Evolutionary conservation across 2,888 invertebrate species (phyloP), one percentile per base, ranked within the genome.

Genomic region (Protophormia terraenovae): DNA sequence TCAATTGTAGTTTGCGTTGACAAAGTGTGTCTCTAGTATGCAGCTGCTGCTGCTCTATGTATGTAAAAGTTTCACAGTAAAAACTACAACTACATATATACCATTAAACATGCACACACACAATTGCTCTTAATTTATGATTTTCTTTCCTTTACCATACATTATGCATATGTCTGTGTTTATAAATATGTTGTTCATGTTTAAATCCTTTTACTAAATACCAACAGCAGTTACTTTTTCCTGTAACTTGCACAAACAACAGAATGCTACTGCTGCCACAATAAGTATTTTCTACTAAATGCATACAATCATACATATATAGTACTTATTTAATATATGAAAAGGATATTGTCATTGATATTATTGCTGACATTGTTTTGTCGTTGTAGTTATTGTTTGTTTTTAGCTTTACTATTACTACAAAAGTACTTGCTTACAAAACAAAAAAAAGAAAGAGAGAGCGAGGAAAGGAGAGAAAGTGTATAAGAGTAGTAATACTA

Each of bases 311-410:
- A n/a, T n/a, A n/a, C n/a, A n/a, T n/a, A n/a, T n/a, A n/a, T n/a
- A 12, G 12, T 47, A 38, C 47, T 73, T 60, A 83, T 84, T 83
- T 72, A 79, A 69, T 50, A 35, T 71, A 77, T 58, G 75, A 47
- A 69, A 66, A 84, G 81, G 76, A 78, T 86, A 69, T 84, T 86
- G 79, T 87, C 84, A 84, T 81, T 87, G 86, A 87, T 86, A 87
- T 86, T 84, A 80, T 75, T 80, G 62, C 80, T 81, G 80, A 66
- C 29, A 83, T 75, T 79, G 58, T 45, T 76, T 47, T 71, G 29
- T 47, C 66, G 71, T 24, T 71, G 62, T 82, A 16, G 38, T 35
- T 27, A 41, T 72, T 64, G 32, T 67, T 58, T 50, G 53, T 22
- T 60, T 78, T 78, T 45, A 47, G 45, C n/a, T 45, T 75, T 73